phyloP scores from a whole-genome alignment of 2,113 vertebrate species.

The Tragelaphus imberbis region DNA sequence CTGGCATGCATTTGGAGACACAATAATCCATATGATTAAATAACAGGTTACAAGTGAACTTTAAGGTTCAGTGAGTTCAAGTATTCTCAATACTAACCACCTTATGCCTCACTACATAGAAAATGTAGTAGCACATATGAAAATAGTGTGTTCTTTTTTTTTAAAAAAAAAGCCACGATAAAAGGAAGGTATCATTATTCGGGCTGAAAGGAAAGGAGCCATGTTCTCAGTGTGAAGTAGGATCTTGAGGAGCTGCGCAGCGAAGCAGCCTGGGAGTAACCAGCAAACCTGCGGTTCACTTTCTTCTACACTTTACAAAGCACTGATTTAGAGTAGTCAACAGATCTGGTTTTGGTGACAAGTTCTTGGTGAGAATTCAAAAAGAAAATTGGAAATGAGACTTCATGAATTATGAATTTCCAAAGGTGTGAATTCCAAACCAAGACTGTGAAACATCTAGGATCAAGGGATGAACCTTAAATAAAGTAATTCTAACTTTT shows the following conservation, averaged over 20 bases:
- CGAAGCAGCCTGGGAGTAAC: not conserved
- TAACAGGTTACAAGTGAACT: not conserved
- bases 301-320: not conserved
- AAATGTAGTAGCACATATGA: not conserved
- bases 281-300: not conserved
- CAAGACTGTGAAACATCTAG: not conserved
- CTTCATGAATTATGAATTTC: not conserved
- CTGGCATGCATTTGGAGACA: not conserved
- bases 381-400: not conserved
- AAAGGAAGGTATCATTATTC: not conserved
- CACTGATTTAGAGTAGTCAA: not conserved
- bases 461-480: not conserved
- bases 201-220: not conserved
- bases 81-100: not conserved
- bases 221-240: not conserved
- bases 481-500: not conserved
- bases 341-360: not conserved
- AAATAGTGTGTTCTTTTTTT: not conserved
- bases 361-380: not conserved
- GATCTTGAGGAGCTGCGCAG: not conserved
- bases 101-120: not conserved
- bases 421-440: not conserved
- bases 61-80: not conserved
- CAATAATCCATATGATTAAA: not conserved
- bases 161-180: not conserved